Base-by-base conservation (phyloP, 2,888 invertebrate genomes). In the Actias luna region DNA sequence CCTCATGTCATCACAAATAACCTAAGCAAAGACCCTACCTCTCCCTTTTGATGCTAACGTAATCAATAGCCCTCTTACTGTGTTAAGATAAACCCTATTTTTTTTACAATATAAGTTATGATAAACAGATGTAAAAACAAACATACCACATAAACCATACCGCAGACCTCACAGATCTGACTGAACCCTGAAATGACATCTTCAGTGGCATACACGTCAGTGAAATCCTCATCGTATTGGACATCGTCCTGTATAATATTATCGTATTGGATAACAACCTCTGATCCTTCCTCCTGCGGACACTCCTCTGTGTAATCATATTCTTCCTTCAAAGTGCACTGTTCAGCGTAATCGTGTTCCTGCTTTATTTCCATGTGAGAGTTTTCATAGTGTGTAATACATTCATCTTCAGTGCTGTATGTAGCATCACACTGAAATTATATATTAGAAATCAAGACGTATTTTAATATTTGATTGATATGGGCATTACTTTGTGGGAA, bases 381-480 rank as follows among this genome's bases (percentile, higher is more conserved):
- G 0, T 55, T 58, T 8, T 76, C 78, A 35, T 77, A 81, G 35
- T 80, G 80, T 0, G 58, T 25, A 0, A 80, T 68, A 52, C 81
- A 81, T 0, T 63, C 71, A 1, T 76, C 66, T 58, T 80, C 78
- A 0, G 76, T 65, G 4, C n/a, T 46, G 60, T 66, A 81, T 12
- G 74, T 31, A 0, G 63, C 31, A 0, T 73, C 71, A 31, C 80
- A 80, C 80, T 80, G 74, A 0, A 65, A 64, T 14, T n/a, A 27
- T 62, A 12, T 33, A 16, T 27, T 55, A 59, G 27, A 18, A 25
- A n/a, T n/a, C n/a, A n/a, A n/a, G n/a, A n/a, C n/a, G n/a, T n/a
- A n/a, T n/a, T n/a, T n/a, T n/a, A n/a, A n/a, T n/a, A n/a, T n/a
- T n/a, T n/a, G n/a, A n/a, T n/a, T n/a, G n/a, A n/a, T n/a, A n/a